These are phyloP conservation scores for Corythornis leucogaster DNA, from an alignment of 2,797 vertebrate species.

Conservation along the genomic window DNA sequence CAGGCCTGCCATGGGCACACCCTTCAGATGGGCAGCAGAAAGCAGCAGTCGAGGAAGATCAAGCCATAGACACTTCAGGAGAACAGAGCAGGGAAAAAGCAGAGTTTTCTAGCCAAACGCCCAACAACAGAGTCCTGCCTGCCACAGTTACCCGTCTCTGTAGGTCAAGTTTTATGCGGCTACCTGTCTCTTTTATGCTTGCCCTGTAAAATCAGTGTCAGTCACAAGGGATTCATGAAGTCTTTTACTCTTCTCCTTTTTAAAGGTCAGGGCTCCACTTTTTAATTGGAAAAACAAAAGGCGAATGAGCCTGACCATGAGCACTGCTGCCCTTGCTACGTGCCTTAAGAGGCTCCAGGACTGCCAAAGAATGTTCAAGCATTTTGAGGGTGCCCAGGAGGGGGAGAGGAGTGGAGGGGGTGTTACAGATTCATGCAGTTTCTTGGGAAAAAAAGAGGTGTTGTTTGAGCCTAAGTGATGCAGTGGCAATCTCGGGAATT, in stretches of 20 bases:
- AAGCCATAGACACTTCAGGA: neutral
- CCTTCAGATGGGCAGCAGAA: neutral
- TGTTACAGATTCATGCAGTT: neutral
- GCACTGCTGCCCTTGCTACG: neutral
- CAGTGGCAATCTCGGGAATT: neutral
- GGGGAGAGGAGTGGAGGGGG: fast-evolving
- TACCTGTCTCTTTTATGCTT: slow-evolving; percentile 53
- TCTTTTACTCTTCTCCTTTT: slow-evolving; percentile 47
- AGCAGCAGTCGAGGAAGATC: neutral
- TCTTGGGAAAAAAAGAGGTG: neutral
- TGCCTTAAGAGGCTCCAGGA: neutral
- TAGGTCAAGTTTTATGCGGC: slow-evolving; percentile 56
- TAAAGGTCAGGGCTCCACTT: slow-evolving; percentile 56
- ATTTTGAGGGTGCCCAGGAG: fast-evolving
- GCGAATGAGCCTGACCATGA: neutral
- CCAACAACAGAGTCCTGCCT: neutral
- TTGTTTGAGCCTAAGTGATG: neutral
- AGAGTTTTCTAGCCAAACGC: neutral
- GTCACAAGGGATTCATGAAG: slow-evolving; percentile 41
- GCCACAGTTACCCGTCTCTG: neutral
- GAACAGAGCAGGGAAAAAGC: neutral
- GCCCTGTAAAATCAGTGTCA: slow-evolving; percentile 44
- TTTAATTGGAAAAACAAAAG: slow-evolving; percentile 63
- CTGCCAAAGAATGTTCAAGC: neutral
- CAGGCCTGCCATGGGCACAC: neutral